phyloP scores from a whole-genome alignment of 2,888 invertebrate genomes.

The Pantelozetes paolii region DNA sequence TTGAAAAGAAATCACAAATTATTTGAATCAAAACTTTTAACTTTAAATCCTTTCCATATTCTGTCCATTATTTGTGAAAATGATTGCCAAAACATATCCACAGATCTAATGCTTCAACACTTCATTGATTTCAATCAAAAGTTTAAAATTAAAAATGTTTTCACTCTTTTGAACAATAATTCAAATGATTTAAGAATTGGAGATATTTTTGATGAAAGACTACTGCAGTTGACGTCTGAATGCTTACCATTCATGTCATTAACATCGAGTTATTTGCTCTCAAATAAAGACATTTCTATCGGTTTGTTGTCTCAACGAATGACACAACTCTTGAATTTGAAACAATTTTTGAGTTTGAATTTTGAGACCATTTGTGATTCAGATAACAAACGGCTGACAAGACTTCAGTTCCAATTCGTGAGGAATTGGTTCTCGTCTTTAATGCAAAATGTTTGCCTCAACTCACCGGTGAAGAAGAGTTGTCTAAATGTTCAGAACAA shows the following conservation, averaged over 20 bases:
- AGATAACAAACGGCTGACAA: background rate
- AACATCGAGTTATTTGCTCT: conserved; percentile 15
- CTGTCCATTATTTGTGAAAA: background rate
- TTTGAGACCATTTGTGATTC: background rate
- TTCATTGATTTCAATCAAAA: conserved; percentile 22
- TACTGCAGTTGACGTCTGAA: background rate
- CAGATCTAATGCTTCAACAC: conserved; percentile 9
- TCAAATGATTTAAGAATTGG: background rate
- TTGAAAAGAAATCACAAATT: background rate
- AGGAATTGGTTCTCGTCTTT: conserved; percentile 17
- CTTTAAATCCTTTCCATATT: conserved; percentile 14
- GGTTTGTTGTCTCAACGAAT: background rate
- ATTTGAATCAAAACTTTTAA: conserved; percentile 2
- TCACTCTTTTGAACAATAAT: background rate
- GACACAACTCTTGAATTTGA: background rate
- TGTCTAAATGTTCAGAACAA: background rate
- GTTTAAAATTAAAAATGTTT: conserved; percentile 4
- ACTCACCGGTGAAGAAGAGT: background rate
- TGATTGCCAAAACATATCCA: background rate
- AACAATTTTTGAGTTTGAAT: conserved; percentile 26
- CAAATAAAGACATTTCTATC: conserved; percentile 6
- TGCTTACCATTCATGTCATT: conserved; percentile 20
- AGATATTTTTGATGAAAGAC: background rate
- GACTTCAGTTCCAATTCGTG: background rate
- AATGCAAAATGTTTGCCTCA: background rate